These are phyloP conservation scores for Phallusia fumigata DNA, from an alignment of 23 tunicate genomes.

Conservation along the genomic window DNA sequence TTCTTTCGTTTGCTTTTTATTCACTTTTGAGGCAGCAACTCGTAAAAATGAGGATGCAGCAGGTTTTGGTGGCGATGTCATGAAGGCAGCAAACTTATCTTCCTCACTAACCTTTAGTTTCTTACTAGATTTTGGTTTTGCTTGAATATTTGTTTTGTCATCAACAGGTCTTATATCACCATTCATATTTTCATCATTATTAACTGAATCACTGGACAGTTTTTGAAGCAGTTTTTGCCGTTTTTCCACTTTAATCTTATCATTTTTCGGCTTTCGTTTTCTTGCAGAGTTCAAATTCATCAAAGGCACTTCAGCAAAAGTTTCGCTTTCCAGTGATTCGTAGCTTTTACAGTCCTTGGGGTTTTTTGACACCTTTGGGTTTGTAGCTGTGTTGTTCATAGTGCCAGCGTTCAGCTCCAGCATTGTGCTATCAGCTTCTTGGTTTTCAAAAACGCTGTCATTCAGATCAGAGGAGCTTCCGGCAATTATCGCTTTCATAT, in stretches of 20 bases:
- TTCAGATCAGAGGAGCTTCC: not conserved
- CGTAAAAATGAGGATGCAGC: slow-evolving; percentile 42
- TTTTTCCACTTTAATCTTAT: not conserved
- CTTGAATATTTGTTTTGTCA: not conserved
- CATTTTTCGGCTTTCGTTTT: not conserved
- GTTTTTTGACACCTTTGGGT: not conserved
- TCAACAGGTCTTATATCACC: not conserved
- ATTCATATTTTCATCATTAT: not conserved
- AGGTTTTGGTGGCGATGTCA: slow-evolving; percentile 7
- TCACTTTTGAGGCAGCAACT: slow-evolving; percentile 38
- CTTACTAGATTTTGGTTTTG: not conserved
- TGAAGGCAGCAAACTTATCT: not conserved
- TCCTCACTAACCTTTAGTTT: slow-evolving; percentile 37
- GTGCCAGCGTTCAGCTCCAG: not conserved
- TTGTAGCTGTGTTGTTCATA: not conserved
- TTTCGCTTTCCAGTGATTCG: no score
- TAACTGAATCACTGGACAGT: not conserved
- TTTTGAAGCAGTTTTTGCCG: not conserved
- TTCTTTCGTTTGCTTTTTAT: slow-evolving; percentile 15
- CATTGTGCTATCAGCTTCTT: not conserved
- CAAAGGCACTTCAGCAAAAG: not conserved
- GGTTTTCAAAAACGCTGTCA: not conserved
- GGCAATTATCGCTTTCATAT: not conserved
- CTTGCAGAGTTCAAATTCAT: not conserved
- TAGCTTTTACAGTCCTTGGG: not conserved